Evolutionary conservation across 1,140 invertebrate genomes (phyloP).

Genomic region (Magallana gigas): DNA sequence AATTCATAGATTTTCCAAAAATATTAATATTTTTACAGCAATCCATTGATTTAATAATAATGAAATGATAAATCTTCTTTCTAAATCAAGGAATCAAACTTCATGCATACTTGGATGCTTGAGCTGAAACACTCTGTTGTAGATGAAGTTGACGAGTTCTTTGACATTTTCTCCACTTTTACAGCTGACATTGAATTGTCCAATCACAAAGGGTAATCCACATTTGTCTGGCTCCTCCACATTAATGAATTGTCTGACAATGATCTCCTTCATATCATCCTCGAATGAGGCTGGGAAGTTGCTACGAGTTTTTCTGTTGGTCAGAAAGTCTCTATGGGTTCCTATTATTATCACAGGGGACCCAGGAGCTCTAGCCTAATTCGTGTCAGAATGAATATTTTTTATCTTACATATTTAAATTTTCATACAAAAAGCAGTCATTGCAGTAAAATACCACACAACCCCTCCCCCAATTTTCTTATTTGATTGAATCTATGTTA

Average conservation of each 20-base stretch:
- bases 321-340: slow-evolving; percentile 86
- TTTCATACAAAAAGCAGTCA: no score
- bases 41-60: no score
- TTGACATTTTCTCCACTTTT: slow-evolving; percentile 95
- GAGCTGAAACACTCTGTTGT: slow-evolving; percentile 93
- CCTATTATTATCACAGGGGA: slow-evolving; percentile 78
- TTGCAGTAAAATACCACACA: no score
- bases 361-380: slow-evolving; percentile 80
- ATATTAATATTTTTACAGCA: no score
- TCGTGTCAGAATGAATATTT: neutral
- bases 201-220: slow-evolving; percentile 94
- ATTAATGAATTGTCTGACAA: slow-evolving; percentile 87
- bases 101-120: slow-evolving; percentile 69
- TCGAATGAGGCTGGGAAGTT: slow-evolving; percentile 91
- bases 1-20: no score
- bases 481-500: no score
- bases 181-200: slow-evolving; percentile 93
- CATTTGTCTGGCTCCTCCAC: slow-evolving; percentile 97
- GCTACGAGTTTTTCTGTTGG: slow-evolving; percentile 84
- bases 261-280: slow-evolving; percentile 79
- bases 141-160: slow-evolving; percentile 94
- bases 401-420: no score
- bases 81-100: neutral
- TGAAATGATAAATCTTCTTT: no score
- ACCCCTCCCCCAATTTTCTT: no score